Conservation (phyloP, 2,888 invertebrate genomes). For the Malthinus seriepunctatus region DNA sequence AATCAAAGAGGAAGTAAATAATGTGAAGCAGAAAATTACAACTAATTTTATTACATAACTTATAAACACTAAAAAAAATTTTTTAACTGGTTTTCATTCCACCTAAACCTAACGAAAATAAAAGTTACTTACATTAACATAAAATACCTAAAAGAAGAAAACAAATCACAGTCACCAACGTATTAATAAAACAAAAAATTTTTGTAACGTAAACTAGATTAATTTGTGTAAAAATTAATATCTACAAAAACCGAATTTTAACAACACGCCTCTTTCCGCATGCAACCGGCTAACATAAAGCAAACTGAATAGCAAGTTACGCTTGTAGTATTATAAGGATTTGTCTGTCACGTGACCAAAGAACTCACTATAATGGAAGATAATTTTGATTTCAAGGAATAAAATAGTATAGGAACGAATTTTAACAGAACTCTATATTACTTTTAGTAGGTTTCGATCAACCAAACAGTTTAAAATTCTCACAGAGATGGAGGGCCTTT, state of each 20-base stretch:
- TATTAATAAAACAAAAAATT: constrained; percentile 7
- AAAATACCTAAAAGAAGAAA: constrained; percentile 12
- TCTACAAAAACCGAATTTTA: constrained; percentile 9
- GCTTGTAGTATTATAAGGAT: constrained; percentile 32
- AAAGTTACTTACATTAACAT: constrained; percentile 17
- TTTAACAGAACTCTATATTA: constrained; percentile 12
- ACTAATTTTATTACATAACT: not conserved
- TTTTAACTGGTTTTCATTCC: too few relatives aligned
- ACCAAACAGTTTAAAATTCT: constrained; percentile 18
- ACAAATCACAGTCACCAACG: constrained; percentile 24
- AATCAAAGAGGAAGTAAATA: not conserved
- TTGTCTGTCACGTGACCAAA: constrained; percentile 28
- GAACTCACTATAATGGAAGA: constrained; percentile 24
- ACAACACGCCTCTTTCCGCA: constrained; percentile 12
- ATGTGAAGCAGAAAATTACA: not conserved
- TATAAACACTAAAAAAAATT: too few relatives aligned
- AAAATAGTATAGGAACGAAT: constrained; percentile 7
- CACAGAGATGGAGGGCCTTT: constrained; percentile 11
- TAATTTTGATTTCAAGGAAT: constrained; percentile 18
- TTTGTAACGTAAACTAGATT: not conserved
- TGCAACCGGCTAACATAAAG: constrained; percentile 26
- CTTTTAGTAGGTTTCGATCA: constrained; percentile 23
- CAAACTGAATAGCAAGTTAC: constrained; percentile 32
- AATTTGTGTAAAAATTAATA: not conserved
- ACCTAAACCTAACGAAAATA: not conserved